These are phyloP conservation scores for Scaptomyza caliginosa DNA, from an alignment of 2,888 invertebrate species.

Conservation along the genomic window DNA sequence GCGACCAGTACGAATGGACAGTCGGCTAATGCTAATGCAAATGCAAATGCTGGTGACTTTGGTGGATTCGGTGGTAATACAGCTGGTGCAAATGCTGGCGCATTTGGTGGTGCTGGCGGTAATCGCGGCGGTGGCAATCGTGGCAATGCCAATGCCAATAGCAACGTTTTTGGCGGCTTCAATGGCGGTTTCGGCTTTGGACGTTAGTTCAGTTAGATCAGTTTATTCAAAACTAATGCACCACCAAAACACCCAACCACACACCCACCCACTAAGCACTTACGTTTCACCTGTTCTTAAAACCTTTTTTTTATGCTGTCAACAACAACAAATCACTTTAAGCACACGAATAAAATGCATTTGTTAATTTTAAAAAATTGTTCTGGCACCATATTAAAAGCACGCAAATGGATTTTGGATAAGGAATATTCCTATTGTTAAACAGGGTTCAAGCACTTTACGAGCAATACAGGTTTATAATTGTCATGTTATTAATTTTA, in stretches of 20 bases:
- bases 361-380: slow-evolving; percentile 43
- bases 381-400: slow-evolving; percentile 6
- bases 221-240: neutral
- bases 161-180: slow-evolving; percentile 59
- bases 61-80: slow-evolving; percentile 14
- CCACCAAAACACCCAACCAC: slow-evolving; percentile 6
- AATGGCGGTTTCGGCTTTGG: slow-evolving; percentile 41
- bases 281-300: neutral
- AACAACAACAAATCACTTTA: slow-evolving; percentile 49
- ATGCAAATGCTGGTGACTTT: slow-evolving; percentile 61
- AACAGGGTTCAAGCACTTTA: neutral
- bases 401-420: neutral
- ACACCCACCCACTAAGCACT: neutral
- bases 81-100: slow-evolving; percentile 44
- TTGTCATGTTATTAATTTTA: neutral
- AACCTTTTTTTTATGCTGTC: slow-evolving; percentile 23
- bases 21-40: slow-evolving; percentile 68
- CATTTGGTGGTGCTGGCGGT: slow-evolving; percentile 30
- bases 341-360: slow-evolving; percentile 56
- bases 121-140: slow-evolving; percentile 34
- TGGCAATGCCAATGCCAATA: slow-evolving; percentile 47
- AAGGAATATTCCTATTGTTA: neutral
- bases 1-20: slow-evolving; percentile 68
- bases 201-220: slow-evolving; percentile 48
- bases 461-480: neutral